Evolutionary conservation across 2,797 vertebrate genomes (phyloP).

Genomic region (Remorina albescens): DNA sequence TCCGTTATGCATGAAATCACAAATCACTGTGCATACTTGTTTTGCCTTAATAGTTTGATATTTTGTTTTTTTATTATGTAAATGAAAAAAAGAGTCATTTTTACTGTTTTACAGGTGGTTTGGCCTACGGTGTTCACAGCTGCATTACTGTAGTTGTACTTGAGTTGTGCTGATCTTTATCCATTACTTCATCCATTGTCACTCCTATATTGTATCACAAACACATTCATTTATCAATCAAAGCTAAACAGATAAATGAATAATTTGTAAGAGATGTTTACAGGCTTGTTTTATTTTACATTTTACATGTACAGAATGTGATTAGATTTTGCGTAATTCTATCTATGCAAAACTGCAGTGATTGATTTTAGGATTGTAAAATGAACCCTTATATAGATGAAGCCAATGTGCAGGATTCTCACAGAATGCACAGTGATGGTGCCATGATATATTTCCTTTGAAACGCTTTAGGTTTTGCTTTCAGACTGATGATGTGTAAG

Average conservation of each 20-base stretch:
- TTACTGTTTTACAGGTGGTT: conserved; percentile 47
- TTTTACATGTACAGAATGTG: conserved; percentile 74
- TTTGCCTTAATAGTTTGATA: conserved; percentile 82
- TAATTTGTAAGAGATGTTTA: conserved; percentile 62
- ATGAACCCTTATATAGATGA: conserved; percentile 46
- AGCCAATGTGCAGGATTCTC: conserved; percentile 38
- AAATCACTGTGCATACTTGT: conserved; percentile 86
- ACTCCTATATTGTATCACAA: conserved; percentile 37
- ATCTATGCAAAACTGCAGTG: conserved; percentile 83
- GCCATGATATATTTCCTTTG: conserved; percentile 54
- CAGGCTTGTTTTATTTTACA: conserved; percentile 61
- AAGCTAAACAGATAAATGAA: conserved; percentile 27
- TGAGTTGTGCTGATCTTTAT: conserved; percentile 56
- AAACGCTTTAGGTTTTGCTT: conserved; percentile 32
- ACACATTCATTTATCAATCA: conserved; percentile 32
- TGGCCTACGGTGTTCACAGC: conserved; percentile 35
- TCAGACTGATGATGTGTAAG: conserved; percentile 14
- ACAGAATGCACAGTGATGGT: conserved; percentile 41
- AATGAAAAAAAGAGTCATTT: conserved; percentile 40
- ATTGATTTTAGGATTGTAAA: conserved; percentile 65
- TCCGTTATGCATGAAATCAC: conserved; percentile 80
- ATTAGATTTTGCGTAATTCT: conserved; percentile 72
- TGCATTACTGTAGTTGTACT: conserved; percentile 44
- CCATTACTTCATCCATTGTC: conserved; percentile 26
- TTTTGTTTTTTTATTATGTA: conserved; percentile 73